Conservation (phyloP, 2,888 invertebrate genomes). For the Cephus runcator region DNA sequence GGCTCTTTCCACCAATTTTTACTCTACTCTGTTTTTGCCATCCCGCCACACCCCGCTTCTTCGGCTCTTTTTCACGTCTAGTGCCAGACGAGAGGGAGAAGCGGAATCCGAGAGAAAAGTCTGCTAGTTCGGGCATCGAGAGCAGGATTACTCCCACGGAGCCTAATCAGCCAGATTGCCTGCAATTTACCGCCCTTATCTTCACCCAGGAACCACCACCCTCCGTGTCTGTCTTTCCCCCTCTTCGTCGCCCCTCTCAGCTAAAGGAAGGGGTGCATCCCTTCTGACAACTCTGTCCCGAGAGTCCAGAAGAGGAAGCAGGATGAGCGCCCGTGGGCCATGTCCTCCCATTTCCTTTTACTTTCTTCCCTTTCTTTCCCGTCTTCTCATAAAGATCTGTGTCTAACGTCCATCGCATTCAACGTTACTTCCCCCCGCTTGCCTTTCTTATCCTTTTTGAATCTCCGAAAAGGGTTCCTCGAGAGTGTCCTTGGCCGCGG, state of each 20-base stretch:
- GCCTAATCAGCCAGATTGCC: constrained; percentile 62
- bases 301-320: not conserved
- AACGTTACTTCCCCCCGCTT: not conserved
- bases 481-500: not conserved
- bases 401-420: not conserved
- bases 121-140: constrained; percentile 16
- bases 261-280: not conserved
- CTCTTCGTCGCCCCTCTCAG: not conserved
- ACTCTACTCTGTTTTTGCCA: not conserved
- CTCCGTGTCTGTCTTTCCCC: not conserved
- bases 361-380: not conserved
- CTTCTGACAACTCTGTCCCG: not conserved
- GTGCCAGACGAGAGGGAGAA: constrained; percentile 20
- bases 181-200: constrained; percentile 59
- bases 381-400: not conserved
- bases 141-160: constrained; percentile 51
- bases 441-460: not conserved
- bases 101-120: constrained; percentile 10
- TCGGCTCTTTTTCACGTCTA: constrained; percentile 34
- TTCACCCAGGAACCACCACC: constrained; percentile 28
- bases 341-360: not conserved
- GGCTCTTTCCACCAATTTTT: not conserved
- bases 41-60: not conserved
- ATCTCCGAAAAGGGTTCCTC: not conserved
- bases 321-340: not conserved